A percentile compares a stretch with the other conserved stretches of the same genome.
These are phyloP conservation scores for Drosophila teissieri DNA, from an alignment of 1,140 invertebrate species.

Conservation along the genomic window DNA sequence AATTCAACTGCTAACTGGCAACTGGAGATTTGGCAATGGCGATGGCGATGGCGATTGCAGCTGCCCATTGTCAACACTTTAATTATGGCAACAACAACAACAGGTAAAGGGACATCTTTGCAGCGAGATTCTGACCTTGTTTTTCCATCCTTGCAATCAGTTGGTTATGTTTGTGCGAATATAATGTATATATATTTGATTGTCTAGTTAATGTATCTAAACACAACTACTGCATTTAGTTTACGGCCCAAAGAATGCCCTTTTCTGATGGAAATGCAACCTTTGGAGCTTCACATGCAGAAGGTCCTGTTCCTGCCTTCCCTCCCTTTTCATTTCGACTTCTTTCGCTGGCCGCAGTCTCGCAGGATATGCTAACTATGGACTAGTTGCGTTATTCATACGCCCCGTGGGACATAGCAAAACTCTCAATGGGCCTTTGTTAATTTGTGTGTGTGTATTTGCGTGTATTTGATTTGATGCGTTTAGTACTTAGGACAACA, in stretches of 20 bases:
- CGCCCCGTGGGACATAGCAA: constrained; percentile 36
- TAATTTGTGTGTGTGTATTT: constrained; percentile 18
- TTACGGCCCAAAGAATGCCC: neutral
- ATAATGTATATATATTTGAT: too few species aligned
- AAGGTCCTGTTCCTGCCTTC: neutral
- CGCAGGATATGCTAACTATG: constrained; percentile 14
- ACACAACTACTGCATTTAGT: neutral
- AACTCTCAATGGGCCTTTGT: constrained; percentile 3
- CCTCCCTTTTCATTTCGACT: neutral
- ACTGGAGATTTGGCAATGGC: constrained; percentile 15
- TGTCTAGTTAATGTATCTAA: too few species aligned
- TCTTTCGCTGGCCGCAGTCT: constrained; percentile 1
- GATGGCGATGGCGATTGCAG: constrained; percentile 19
- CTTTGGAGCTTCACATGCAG: neutral
- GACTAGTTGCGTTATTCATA: constrained; percentile 34
- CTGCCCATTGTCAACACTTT: constrained; percentile 43
- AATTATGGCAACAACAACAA: constrained; percentile 45
- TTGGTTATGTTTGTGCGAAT: too few species aligned
- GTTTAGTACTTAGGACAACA: constrained; percentile 61
- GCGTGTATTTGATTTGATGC: constrained; percentile 47
- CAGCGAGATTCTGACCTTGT: too few species aligned
- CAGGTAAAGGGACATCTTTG: constrained; percentile 20
- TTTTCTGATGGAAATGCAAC: neutral
- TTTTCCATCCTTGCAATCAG: too few species aligned
- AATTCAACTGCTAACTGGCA: constrained; percentile 10